Evolutionary conservation across 1,140 invertebrate species (phyloP), one percentile per base, ranked within the genome.

Genomic region (Medauroidea extradentata): DNA sequence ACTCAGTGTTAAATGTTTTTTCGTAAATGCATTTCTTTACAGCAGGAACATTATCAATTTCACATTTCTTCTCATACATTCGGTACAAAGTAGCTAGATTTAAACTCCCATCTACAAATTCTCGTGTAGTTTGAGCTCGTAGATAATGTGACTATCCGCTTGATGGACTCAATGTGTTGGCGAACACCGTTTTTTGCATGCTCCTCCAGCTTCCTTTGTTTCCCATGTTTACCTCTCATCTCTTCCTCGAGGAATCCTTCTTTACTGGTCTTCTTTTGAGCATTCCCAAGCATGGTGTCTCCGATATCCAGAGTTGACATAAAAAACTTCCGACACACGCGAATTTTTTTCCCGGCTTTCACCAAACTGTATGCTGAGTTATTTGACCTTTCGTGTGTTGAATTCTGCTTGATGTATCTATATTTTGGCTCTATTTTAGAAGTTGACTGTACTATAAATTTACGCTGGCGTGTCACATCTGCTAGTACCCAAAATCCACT

Each of bases 111-210:
- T 69, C 67, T 8, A 75, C 69, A 59, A 66, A 75, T 27, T 65
- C 29, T 34, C 29, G 29, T 34, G 29, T 34, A 49, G 21, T 57
- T 64, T 16, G 67, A 65, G 48, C 64, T 39, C 70, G 49, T 23
- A 61, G 53, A 57, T 74, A 74, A 59, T 76, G 72, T 9, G 67
- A 72, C 24, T 69, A 69, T 64, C 27, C 65, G 62, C 7, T 71
- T 68, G 42, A 73, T 71, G 11, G 63, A 38, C 21, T 69, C 38
- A n/a, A 72, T 72, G 57, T 66, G 62, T 16, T 67, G 51, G 57
- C 64, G 38, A 11, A 65, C 55, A 60, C 25, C 55, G 23, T 56
- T 18, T 44, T 69, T 42, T 61, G 57, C 13, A 9, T 44, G 56
- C 60, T 46, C 16, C 63, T 64, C 57, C 57, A 55, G 57, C 60